A percentile compares a stretch with the other conserved stretches of the same genome.
phyloP scores from a whole-genome alignment of 2,113 vertebrate species.

The Cochlearius cochlearius region DNA sequence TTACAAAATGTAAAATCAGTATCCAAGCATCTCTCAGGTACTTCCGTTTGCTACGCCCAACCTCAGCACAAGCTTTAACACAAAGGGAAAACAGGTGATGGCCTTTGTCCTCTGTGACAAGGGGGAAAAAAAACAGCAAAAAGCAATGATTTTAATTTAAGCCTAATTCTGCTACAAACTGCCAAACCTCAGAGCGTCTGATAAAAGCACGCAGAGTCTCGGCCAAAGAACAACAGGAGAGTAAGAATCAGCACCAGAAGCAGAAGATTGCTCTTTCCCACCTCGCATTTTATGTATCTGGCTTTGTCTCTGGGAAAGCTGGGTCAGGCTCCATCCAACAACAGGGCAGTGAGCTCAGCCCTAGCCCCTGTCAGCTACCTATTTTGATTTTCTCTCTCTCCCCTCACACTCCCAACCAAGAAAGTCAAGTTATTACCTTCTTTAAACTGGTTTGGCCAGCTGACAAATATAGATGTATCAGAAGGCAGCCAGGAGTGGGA shows the following conservation, averaged over 20 bases:
- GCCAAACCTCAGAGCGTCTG: not conserved
- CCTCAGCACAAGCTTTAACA: not conserved
- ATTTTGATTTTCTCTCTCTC: not conserved
- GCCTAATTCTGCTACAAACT: not conserved
- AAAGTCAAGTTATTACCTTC: not conserved
- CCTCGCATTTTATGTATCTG: not conserved
- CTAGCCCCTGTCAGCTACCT: not conserved
- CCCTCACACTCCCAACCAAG: not conserved
- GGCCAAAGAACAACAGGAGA: not conserved
- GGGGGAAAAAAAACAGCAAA: fast-evolving
- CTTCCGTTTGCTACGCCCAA: not conserved
- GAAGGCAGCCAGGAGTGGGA: not conserved
- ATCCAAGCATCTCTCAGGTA: not conserved
- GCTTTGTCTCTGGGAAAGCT: not conserved
- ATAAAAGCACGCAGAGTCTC: not conserved
- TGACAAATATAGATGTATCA: not conserved
- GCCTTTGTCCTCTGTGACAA: not conserved
- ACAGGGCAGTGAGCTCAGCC: not conserved
- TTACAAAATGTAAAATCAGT: not conserved
- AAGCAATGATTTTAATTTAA: not conserved
- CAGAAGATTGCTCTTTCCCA: not conserved
- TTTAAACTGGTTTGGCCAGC: not conserved
- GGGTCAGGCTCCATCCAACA: not conserved
- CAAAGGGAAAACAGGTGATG: not conserved
- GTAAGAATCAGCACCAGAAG: not conserved